Base-by-base conservation (phyloP, 2,888 invertebrate genomes). In the Eurytoma adleriae region DNA sequence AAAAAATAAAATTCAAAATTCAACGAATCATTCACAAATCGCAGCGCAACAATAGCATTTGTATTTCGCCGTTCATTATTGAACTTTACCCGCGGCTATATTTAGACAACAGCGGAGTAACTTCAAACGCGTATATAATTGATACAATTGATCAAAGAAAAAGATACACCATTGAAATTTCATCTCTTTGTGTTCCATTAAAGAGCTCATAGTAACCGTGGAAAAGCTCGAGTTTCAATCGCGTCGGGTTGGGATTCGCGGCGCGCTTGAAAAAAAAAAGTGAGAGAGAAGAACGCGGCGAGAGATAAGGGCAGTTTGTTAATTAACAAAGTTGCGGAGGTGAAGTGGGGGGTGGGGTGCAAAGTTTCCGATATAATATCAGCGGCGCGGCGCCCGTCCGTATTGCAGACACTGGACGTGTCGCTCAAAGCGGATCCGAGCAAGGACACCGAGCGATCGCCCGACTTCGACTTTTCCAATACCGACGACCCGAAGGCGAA, bases 361-460 rank as follows among this genome's bases (percentile, higher is more conserved):
- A 62, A 80, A 80, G 57, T 73, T 77, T 69, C n/a, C 18, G 4
- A 27, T 24, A 66, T 14, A 20, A 18, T 57, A 27, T 56, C n/a
- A 40, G 56, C 40, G 50, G 18, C 27, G 16, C 30, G 12, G 24
- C 16, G 27, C 0, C 2, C 27, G 10, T 16, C 10, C 16, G 24
- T 59, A 16, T 40, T 67, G 16, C 52, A 96, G 96, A 94, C 95
- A 82, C 91, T 97, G 90, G 98, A 98, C 91, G 95, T 98, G 86
- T 96, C 97, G 70, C 95, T 98, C 88, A 94, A 95, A 83, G 95
- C 95, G 91, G 96, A 96, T 90, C 90, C 92, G 81, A 94, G 95
- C 84, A 97, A 96, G 87, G 96, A 97, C 87, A 93, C 93, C 68
- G 96, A 96, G 88, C 93, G 93, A 83, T 96, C 96, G 81, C 96